Conservation (phyloP, 2,797 vertebrate genomes). For the Xiphophorus birchmanni region DNA sequence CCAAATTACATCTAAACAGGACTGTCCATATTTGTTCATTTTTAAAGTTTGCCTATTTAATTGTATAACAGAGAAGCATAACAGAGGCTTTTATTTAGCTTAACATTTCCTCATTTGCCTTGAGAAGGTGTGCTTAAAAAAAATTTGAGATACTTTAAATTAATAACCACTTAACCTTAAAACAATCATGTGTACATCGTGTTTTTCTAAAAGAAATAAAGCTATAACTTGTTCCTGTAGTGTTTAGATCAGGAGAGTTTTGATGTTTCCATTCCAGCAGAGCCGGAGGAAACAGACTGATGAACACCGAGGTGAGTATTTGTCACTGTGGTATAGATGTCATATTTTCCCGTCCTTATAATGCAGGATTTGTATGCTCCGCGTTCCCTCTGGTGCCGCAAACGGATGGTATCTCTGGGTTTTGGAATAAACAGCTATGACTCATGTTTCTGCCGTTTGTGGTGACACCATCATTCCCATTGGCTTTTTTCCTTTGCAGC, state of each 20-base stretch:
- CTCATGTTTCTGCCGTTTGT: constrained; percentile 34
- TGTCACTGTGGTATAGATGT: constrained; percentile 24
- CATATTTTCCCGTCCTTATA: constrained; percentile 8
- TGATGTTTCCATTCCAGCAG: constrained; percentile 4
- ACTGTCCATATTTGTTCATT: not conserved
- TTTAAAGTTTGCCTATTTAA: not conserved
- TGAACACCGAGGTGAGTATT: constrained; percentile 13
- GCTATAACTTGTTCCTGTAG: constrained; percentile 8
- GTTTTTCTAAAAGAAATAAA: not conserved
- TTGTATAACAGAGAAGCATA: not conserved
- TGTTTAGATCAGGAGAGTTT: constrained; percentile 15
- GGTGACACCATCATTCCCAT: constrained; percentile 19
- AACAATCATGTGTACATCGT: not conserved
- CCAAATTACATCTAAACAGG: not conserved
- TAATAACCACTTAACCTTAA: not conserved
- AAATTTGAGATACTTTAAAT: not conserved
- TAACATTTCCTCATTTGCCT: not conserved
- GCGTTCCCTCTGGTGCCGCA: constrained; percentile 24
- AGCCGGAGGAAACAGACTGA: not conserved
- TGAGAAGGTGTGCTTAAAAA: not conserved
- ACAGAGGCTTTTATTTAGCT: not conserved
- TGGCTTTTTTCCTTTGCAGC: not conserved
- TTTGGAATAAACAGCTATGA: constrained; percentile 50
- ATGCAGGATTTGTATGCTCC: constrained; percentile 8
- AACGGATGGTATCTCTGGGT: constrained; percentile 37